phyloP scores from a whole-genome alignment of 2,797 vertebrate species.

The Toxotes lorentzi region DNA sequence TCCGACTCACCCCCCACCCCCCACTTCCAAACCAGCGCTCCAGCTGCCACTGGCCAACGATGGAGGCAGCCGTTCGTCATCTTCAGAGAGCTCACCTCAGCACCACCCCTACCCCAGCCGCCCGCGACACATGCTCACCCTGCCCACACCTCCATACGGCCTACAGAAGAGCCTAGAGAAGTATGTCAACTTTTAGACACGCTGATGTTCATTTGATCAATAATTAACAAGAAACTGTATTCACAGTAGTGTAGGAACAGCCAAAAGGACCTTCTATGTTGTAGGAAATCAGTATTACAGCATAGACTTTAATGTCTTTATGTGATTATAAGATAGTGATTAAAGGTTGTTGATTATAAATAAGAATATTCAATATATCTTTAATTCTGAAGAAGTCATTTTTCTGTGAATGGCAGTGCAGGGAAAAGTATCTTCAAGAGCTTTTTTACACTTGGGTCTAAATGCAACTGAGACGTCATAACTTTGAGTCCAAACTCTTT shows the following conservation, averaged over 20 bases:
- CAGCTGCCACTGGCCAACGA: constrained; percentile 94
- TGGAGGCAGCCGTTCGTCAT: constrained; percentile 91
- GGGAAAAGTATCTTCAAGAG: not conserved
- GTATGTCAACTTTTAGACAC: constrained; percentile 71
- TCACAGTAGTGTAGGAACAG: not conserved
- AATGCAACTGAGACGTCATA: not conserved
- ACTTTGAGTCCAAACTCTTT: not conserved
- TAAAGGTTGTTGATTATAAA: not conserved
- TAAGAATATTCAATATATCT: not conserved
- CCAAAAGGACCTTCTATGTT: not conserved
- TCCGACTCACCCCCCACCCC: not conserved
- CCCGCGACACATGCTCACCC: constrained; percentile 90
- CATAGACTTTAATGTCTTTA: not conserved
- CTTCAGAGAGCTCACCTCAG: constrained; percentile 91
- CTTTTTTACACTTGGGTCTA: not conserved
- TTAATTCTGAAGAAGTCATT: not conserved
- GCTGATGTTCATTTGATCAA: not conserved
- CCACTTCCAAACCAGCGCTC: constrained; percentile 83
- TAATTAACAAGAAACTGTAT: not conserved
- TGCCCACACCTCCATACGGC: constrained; percentile 89
- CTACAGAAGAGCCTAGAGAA: constrained; percentile 93
- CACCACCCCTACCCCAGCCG: constrained; percentile 88
- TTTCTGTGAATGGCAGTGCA: not conserved
- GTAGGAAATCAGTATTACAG: not conserved
- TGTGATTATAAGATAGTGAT: not conserved